Evolutionary conservation across 2,797 vertebrate species (phyloP).

Genomic region (Pangasius mekongensis): DNA sequence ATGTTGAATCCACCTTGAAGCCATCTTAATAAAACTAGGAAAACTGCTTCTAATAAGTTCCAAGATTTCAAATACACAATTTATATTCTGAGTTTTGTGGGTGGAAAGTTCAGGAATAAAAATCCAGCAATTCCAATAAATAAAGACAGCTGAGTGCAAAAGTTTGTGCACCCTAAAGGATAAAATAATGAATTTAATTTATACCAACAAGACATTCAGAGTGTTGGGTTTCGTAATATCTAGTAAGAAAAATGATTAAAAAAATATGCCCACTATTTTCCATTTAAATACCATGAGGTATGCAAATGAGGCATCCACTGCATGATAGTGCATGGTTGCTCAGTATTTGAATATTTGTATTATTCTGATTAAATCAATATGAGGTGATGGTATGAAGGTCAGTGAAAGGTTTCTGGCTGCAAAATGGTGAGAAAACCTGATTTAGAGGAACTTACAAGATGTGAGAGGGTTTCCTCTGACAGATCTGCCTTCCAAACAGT

Average conservation of each 20-base stretch:
- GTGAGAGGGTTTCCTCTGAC: slow-evolving; percentile 60
- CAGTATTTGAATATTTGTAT: background rate
- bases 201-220: background rate
- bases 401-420: background rate
- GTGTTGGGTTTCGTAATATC: background rate
- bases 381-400: background rate
- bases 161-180: background rate
- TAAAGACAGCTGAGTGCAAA: background rate
- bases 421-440: background rate
- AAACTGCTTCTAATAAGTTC: background rate
- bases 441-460: slow-evolving; percentile 63
- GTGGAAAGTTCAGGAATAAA: background rate
- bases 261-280: background rate
- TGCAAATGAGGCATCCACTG: background rate
- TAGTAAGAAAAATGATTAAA: background rate
- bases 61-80: background rate
- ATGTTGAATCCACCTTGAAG: background rate
- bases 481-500: slow-evolving; percentile 70
- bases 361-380: background rate
- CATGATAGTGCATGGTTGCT: background rate
- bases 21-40: background rate
- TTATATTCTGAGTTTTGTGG: background rate
- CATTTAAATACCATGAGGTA: background rate
- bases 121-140: background rate
- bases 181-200: background rate